Evolutionary conservation across 2,888 invertebrate genomes (phyloP), one percentile per base, ranked within the genome.

Genomic region (Trachelus tabidus): DNA sequence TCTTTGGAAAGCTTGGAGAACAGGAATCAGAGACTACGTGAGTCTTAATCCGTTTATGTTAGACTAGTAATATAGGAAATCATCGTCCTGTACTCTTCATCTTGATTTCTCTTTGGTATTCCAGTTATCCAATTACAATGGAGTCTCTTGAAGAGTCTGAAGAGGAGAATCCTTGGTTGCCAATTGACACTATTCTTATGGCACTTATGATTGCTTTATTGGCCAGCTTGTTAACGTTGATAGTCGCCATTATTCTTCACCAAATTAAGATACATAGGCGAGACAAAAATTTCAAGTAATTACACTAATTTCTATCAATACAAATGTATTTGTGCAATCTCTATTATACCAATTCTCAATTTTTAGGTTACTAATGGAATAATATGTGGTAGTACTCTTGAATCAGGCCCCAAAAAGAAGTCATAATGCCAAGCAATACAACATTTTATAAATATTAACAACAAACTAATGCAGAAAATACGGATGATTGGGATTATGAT

Each of bases 131-230:
- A 11, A 81, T 83, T 77, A 87, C 86, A 12, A 75, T 82, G 12
- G 82, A 84, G 37, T 79, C 84, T 9, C 12, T 73, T 15, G 77
- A 79, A 11, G 77, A 79, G 34, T 76, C 77, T 4, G 75, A 77
- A 11, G 86, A 87, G 34, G 85, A 86, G 75, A 85, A 89, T 83
- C 79, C 85, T 34, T 89, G 88, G 89, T n/a, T 81, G 12, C 79
- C 83, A 75, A 73, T 89, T 12, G 89, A 90, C 79, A 85, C 84
- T 4, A 35, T 89, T 76, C 80, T 90, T 15, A 81, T 85, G 81
- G 83, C 85, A 37, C 40, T 86, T 68, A 75, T 88, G 75, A 76
- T 85, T 34, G 85, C 83, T 37, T 79, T 87, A n/a, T 77, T 85
- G 23, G 87, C 80, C 34, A 85, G 81, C 31, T 79, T 87, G 34